phyloP scores from a whole-genome alignment of 2,888 invertebrate genomes.

The Drosophila birchii region DNA sequence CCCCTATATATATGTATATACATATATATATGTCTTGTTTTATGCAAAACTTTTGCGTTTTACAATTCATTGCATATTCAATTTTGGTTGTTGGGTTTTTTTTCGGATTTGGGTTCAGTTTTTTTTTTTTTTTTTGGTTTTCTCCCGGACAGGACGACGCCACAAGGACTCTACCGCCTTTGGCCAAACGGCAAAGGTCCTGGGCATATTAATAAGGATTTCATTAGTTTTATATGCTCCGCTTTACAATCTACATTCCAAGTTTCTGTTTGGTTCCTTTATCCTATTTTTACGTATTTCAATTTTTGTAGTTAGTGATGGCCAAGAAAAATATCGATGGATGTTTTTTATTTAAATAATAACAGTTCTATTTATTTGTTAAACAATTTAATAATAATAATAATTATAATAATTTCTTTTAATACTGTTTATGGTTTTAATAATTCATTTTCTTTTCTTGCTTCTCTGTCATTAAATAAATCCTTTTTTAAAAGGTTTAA shows the following conservation, averaged over 20 bases:
- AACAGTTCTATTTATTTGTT: too few species aligned
- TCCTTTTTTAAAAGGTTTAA: neutral
- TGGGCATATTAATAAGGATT: slow-evolving; percentile 81
- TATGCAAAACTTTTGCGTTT: slow-evolving; percentile 79
- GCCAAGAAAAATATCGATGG: neutral
- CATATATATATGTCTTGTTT: slow-evolving; percentile 46
- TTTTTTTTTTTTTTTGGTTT: neutral
- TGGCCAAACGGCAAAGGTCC: slow-evolving; percentile 69
- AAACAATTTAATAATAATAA: too few species aligned
- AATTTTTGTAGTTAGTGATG: slow-evolving; percentile 13
- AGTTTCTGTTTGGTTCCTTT: neutral
- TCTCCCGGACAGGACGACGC: slow-evolving; percentile 29
- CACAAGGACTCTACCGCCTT: slow-evolving; percentile 59
- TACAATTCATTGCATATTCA: slow-evolving; percentile 81
- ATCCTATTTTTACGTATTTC: neutral
- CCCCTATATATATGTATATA: neutral
- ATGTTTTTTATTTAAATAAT: neutral
- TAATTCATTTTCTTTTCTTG: neutral
- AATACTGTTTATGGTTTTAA: too few species aligned
- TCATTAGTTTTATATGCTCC: slow-evolving; percentile 78
- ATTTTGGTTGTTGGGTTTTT: slow-evolving; percentile 64
- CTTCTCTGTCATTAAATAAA: neutral
- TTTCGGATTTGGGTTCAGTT: slow-evolving; percentile 29
- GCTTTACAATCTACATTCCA: slow-evolving; percentile 28
- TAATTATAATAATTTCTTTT: too few species aligned